Conservation (phyloP, 2,113 vertebrate genomes). For the Sturnira hondurensis region DNA sequence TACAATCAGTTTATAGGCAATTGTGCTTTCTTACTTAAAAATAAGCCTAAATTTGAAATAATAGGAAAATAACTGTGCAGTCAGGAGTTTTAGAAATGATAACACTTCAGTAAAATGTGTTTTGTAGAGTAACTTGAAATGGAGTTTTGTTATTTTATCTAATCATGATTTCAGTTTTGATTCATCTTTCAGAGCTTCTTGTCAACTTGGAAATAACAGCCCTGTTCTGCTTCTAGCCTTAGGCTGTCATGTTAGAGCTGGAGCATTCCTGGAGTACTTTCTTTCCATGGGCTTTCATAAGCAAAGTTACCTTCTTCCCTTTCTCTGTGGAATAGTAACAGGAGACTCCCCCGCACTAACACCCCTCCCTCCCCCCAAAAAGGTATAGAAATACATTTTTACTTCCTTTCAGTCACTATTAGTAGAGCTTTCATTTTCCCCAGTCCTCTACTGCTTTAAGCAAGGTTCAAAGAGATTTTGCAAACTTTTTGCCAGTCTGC, state of each 20-base stretch:
- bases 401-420: neutral
- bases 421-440: neutral
- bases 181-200: constrained; percentile 19
- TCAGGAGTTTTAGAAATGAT: neutral
- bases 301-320: neutral
- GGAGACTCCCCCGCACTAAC: neutral
- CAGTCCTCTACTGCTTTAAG: neutral
- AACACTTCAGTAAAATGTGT: neutral
- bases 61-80: neutral
- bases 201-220: neutral
- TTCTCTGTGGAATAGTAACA: neutral
- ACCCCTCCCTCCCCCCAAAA: neutral
- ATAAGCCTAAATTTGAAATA: neutral
- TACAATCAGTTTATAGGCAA: neutral
- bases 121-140: neutral
- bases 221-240: neutral
- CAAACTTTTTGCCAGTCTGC: neutral
- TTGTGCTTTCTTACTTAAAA: constrained; percentile 28
- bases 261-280: neutral
- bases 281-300: neutral
- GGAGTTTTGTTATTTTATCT: constrained; percentile 23
- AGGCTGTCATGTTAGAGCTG: neutral
- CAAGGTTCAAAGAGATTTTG: neutral
- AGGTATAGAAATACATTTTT: neutral
- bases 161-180: constrained; percentile 31